phyloP scores from a whole-genome alignment of 2,113 vertebrate species.

The Diglossa brunneiventris region DNA sequence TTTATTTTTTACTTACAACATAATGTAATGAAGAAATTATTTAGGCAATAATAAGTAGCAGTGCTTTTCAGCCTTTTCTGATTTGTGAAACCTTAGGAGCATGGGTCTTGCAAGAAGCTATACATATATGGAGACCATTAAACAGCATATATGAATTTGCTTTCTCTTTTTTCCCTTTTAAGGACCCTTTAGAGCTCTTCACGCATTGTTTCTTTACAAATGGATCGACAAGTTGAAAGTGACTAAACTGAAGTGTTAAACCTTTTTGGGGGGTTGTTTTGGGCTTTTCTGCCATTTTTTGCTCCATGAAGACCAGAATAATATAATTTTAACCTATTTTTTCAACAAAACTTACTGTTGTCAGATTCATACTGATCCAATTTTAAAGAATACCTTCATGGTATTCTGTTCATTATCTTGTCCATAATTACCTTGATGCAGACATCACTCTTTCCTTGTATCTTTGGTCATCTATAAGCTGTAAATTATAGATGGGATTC shows the following conservation, averaged over 20 bases:
- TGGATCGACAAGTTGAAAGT: neutral
- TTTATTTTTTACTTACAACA: neutral
- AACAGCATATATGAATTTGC: neutral
- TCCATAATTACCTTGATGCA: neutral
- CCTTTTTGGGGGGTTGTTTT: neutral
- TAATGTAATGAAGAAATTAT: neutral
- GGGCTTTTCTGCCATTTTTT: neutral
- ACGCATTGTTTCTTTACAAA: neutral
- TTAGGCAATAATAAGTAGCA: neutral
- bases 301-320: neutral
- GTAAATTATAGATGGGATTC: neutral
- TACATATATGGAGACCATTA: neutral
- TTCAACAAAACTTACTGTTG: neutral
- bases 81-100: neutral
- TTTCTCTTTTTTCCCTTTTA: conserved; percentile 11
- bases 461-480: neutral
- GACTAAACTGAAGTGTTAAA: neutral
- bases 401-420: neutral
- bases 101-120: neutral
- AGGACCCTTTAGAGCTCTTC: neutral
- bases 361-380: neutral
- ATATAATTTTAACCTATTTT: neutral
- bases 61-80: neutral
- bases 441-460: neutral
- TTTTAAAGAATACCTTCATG: neutral